Conservation (phyloP, 2,888 invertebrate species). For the Scaptomyza tumidula region DNA sequence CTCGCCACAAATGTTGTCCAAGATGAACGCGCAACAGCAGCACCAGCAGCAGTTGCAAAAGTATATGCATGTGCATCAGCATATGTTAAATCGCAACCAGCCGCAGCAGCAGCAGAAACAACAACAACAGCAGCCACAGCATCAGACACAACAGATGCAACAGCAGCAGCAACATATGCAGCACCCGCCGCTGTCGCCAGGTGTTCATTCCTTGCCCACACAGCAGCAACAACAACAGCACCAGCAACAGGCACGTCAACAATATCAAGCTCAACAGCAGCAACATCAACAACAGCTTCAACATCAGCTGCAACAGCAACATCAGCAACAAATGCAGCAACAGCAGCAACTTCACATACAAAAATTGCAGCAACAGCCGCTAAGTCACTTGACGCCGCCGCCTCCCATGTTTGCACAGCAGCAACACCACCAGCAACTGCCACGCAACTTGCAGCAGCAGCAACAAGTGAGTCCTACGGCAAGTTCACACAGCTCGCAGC, state of each 20-base stretch:
- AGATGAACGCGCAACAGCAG: conserved; percentile 72
- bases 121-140: conserved; percentile 45
- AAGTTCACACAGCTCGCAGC: conserved; percentile 19
- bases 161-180: conserved; percentile 57
- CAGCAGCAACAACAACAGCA: conserved; percentile 55
- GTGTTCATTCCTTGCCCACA: conserved; percentile 34
- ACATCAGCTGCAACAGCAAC: conserved; percentile 46
- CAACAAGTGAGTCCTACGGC: conserved; percentile 52
- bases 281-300: conserved; percentile 43
- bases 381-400: conserved; percentile 40
- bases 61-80: conserved; percentile 81
- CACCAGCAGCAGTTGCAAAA: conserved; percentile 73
- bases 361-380: conserved; percentile 42
- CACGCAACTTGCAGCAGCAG: conserved; percentile 50
- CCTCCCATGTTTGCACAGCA: conserved; percentile 52
- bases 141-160: conserved; percentile 66
- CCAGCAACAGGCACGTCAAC: conserved; percentile 43
- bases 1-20: conserved; percentile 80
- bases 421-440: conserved; percentile 54
- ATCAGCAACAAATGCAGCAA: conserved; percentile 36
- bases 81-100: conserved; percentile 66
- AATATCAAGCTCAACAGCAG: conserved; percentile 33
- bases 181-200: conserved; percentile 40
- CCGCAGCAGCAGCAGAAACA: conserved; percentile 59
- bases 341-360: conserved; percentile 42